Conservation (phyloP, 1,140 invertebrate species). For the Drosophila tropicalis region DNA sequence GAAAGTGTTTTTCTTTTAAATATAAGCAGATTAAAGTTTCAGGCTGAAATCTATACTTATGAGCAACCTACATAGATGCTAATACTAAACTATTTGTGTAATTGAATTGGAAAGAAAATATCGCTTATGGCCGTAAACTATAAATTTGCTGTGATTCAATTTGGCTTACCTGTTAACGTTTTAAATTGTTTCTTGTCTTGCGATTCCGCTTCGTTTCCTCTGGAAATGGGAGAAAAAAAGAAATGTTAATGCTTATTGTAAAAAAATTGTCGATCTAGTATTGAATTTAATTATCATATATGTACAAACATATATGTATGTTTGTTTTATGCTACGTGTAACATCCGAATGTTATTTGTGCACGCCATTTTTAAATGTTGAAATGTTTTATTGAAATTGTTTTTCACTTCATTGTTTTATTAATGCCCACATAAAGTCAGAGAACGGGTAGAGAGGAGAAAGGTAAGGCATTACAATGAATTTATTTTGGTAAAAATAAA, state of each 20-base stretch:
- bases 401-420: not conserved
- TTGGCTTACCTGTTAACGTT: not conserved
- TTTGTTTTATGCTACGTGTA: not conserved
- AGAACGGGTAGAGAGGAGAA: not conserved
- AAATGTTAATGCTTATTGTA: not conserved
- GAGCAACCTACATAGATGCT: too few relatives aligned
- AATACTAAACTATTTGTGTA: too few relatives aligned
- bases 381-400: conserved; percentile 1
- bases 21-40: too few relatives aligned
- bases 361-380: not conserved
- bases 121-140: not conserved
- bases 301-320: too few relatives aligned
- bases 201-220: conserved; percentile 3
- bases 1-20: too few relatives aligned
- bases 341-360: not conserved
- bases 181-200: conserved; percentile 5
- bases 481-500: conserved; percentile 1
- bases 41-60: too few relatives aligned
- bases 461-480: not conserved
- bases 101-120: too few relatives aligned
- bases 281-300: not conserved
- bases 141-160: not conserved
- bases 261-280: conserved; percentile 10
- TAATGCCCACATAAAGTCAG: not conserved
- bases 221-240: not conserved